Conservation (phyloP, 2,113 vertebrate genomes). For the Atrichornis clamosus region DNA sequence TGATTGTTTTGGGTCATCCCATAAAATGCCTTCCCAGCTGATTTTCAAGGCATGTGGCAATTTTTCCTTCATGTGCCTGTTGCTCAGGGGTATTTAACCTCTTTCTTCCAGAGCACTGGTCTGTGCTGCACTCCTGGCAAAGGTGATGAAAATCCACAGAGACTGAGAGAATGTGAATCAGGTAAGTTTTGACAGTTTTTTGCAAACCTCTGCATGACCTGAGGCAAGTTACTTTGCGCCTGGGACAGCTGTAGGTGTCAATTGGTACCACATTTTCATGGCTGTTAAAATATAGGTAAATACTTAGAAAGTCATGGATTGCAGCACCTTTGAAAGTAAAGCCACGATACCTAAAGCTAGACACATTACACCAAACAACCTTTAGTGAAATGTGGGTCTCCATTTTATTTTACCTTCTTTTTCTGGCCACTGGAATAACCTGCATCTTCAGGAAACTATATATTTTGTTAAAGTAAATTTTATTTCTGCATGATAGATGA, state of each 20-base stretch:
- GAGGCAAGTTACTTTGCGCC: not conserved
- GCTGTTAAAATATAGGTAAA: not conserved
- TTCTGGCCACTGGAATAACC: not conserved
- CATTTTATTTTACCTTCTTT: not conserved
- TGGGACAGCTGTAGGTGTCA: not conserved
- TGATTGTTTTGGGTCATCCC: not conserved
- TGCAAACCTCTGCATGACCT: not conserved
- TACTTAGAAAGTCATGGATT: not conserved
- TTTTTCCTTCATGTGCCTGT: not conserved
- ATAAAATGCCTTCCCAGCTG: not conserved
- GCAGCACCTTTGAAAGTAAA: not conserved
- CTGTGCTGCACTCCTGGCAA: not conserved
- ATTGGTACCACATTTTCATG: not conserved
- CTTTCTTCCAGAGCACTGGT: not conserved
- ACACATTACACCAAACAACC: not conserved
- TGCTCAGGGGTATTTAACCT: not conserved
- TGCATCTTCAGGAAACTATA: not conserved
- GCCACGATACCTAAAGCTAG: not conserved
- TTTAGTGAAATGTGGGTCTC: not conserved
- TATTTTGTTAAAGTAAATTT: not conserved
- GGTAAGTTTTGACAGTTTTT: accelerated
- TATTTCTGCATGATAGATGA: not conserved
- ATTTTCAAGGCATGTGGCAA: not conserved
- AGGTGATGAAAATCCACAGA: not conserved
- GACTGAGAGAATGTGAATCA: not conserved